Base-by-base conservation (phyloP, 2,113 vertebrate genomes). In the Misgurnus mizolepis region DNA sequence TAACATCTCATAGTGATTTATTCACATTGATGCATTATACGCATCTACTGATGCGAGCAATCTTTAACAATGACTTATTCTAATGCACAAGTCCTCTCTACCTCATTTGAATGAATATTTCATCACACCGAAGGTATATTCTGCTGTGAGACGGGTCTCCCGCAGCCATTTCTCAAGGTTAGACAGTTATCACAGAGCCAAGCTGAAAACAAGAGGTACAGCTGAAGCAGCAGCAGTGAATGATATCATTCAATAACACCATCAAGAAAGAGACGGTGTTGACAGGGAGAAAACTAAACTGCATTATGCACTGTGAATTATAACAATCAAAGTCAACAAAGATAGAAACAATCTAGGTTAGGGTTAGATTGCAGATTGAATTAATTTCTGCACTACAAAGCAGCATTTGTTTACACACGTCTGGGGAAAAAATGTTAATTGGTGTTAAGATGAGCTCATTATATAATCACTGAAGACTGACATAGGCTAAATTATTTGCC, bases 101-200 rank as follows among this genome's bases (percentile, higher is more conserved):
- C 87, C 82, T 88, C 79, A 87, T 89, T 88, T 88, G 78, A 92
- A 91, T 90, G 87, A 90, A 87, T 90, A 88, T 90, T 91, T 88
- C 85, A 88, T 81, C 65, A 79, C 87, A 90, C 86, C 85, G 86
- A 88, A 90, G 88, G 87, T 82, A 88, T 83, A 82, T 66, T 77
- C 75, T 77, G 71, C 71, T 27, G 43, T 75, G 58, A 17, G 58
- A 43, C 43, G 41, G 73, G 73, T 66, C 75, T 77, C 84, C 85
- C 88, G 87, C 80, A 80, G 76, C 72, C 75, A 67, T 77, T 66
- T 66, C 75, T 77, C 75, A 77, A 77, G 75, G 75, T 77, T 77
- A 77, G 61, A 77, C 61, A 77, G 75, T 53, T 66, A 53, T 77
- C 61, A 53, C 75, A 40, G 27, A 17, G 49, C 75, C 62, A 12